phyloP scores from a whole-genome alignment of 2,888 invertebrate species.

The Lepetodrilus schrolli region DNA sequence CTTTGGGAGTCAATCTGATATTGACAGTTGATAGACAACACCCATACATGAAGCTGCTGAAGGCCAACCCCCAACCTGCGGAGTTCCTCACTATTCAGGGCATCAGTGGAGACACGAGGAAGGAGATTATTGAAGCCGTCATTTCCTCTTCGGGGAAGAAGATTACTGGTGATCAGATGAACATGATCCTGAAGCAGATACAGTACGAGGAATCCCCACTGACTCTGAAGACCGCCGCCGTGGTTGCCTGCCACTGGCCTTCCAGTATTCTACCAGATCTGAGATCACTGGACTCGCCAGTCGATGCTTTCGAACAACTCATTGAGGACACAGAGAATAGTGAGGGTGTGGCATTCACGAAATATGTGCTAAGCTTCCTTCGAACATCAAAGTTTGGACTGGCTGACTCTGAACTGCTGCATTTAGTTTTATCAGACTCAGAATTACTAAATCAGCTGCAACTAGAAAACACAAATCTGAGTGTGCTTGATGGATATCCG shows the following conservation, averaged over 20 bases:
- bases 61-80: constrained; percentile 10
- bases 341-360: constrained; percentile 37
- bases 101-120: constrained; percentile 5
- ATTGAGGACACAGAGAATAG: constrained; percentile 36
- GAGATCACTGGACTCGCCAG: constrained; percentile 26
- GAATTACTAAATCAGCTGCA: constrained; percentile 40
- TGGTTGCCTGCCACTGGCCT: constrained; percentile 39
- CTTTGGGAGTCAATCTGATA: constrained; percentile 32
- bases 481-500: constrained; percentile 44
- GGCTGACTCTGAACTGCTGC: constrained; percentile 41
- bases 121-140: constrained; percentile 8
- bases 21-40: constrained; percentile 30
- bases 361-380: constrained; percentile 40
- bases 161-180: constrained; percentile 38
- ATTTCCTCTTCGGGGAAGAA: constrained; percentile 25
- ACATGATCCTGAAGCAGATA: constrained; percentile 29
- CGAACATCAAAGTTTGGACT: constrained; percentile 38
- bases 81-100: background rate
- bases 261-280: constrained; percentile 38
- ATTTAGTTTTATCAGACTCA: constrained; percentile 38
- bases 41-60: constrained; percentile 29
- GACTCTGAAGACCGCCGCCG: constrained; percentile 28
- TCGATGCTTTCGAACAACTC: constrained; percentile 34
- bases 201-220: constrained; percentile 33
- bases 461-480: constrained; percentile 37